A percentile compares a stretch with the other conserved stretches of the same genome.
phyloP scores from a whole-genome alignment of 92 coral and sea anemone species.

The Anthopleura xanthogrammica region DNA sequence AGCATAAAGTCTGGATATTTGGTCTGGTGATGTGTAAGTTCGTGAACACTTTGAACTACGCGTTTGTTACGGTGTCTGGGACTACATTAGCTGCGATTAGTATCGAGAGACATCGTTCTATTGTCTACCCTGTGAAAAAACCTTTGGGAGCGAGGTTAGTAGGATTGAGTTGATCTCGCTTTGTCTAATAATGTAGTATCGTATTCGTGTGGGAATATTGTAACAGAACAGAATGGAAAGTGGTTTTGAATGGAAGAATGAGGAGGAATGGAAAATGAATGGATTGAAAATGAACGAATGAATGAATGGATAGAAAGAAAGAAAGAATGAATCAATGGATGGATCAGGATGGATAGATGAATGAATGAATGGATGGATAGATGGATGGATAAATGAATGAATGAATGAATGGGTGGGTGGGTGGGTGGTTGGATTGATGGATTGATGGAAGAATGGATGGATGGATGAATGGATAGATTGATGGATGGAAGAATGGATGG shows the following conservation, averaged over 20 bases:
- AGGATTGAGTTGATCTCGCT: neutral
- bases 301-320: neutral
- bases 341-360: neutral
- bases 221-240: no score
- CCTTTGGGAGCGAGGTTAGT: conserved; percentile 32
- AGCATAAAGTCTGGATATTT: conserved; percentile 34
- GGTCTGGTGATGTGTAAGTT: conserved; percentile 42
- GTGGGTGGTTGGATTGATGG: no score
- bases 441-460: no score
- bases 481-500: no score
- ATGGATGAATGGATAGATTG: no score
- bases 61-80: conserved; percentile 46
- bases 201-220: neutral
- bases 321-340: neutral
- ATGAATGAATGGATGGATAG: neutral
- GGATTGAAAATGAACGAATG: no score
- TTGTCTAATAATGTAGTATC: neutral
- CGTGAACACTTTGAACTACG: conserved; percentile 35
- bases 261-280: no score
- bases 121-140: conserved; percentile 40
- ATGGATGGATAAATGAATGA: neutral
- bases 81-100: conserved; percentile 44
- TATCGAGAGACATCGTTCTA: conserved; percentile 38
- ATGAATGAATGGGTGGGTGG: no score
- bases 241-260: no score